Base-by-base conservation (phyloP, 2,888 invertebrate genomes). In the Plagodis pulveraria region DNA sequence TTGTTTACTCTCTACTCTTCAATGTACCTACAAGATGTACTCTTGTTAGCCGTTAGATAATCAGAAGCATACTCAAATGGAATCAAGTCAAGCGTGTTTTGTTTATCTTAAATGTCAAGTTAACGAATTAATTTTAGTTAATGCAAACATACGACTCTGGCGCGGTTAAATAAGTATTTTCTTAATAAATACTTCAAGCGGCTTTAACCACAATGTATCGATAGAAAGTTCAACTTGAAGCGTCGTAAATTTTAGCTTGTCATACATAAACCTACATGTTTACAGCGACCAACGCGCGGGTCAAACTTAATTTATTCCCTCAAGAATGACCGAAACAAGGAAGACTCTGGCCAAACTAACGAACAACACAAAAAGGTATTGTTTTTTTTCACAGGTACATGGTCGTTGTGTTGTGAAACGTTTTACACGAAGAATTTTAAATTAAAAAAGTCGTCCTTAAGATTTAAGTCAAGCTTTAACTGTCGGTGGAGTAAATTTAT, bases 271-370 rank as follows among this genome's bases (percentile, higher is more conserved):
- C 73, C 68, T 73, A 73, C 72, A 74, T 78, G 79, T 88, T 88
- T 88, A 86, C 76, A 72, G 50, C 72, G 63, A 63, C 73, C 76
- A 74, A 82, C 84, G 85, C 83, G 70, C 68, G 36, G 80, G 83
- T 81, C 80, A 77, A 81, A 82, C 73, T 76, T 84, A 83, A 89
- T 88, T 87, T 87, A 86, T 84, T 77, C 77, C 79, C 71, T 73
- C 61, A 62, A 65, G 66, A 59, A 56, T 55, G 38, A 61, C 65
- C 59, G 54, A 65, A 63, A 72, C 69, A 67, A 65, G 67, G 50
- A 61, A 62, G 67, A 60, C 44, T 56, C 46, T 49, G 59, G 50
- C 53, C 54, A 55, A 41, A 56, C 57, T 54, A 69, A 69, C 70
- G 65, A 71, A 73, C 69, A 67, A 57, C 45, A 58, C 32, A 73